Evolutionary conservation across 2,113 vertebrate genomes (phyloP).

Genomic region (Tamias sibiricus): DNA sequence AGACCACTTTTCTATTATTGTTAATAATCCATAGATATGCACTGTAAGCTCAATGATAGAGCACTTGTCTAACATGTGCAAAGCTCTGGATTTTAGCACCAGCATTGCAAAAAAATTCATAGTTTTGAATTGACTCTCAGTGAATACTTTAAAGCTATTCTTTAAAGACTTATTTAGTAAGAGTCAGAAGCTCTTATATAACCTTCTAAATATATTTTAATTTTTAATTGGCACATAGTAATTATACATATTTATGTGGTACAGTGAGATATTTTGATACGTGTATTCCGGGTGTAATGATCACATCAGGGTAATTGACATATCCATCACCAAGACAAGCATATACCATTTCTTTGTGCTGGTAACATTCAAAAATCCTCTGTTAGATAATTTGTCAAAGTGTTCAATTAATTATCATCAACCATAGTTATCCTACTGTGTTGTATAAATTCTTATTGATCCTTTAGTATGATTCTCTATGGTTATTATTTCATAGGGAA

Average conservation of each 20-base stretch:
- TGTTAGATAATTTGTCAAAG: not conserved
- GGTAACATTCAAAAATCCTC: not conserved
- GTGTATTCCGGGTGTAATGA: not conserved
- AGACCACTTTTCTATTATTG: not conserved
- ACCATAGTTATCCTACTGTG: not conserved
- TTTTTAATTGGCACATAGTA: not conserved
- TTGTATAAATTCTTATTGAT: not conserved
- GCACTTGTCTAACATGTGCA: not conserved
- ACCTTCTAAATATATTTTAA: not conserved
- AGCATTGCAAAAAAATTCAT: not conserved
- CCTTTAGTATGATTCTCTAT: not conserved
- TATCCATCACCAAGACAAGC: not conserved
- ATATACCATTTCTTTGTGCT: not conserved
- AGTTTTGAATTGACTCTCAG: not conserved
- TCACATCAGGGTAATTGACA: not conserved
- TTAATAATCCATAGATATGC: not conserved
- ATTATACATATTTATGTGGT: not conserved
- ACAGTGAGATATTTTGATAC: not conserved
- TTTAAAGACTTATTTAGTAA: slow-evolving; percentile 8
- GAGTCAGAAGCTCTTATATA: not conserved
- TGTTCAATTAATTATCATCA: not conserved
- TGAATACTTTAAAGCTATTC: not conserved
- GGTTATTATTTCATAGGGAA: not conserved
- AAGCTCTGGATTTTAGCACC: not conserved
- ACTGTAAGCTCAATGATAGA: not conserved